These are phyloP conservation scores for Pithys albifrons DNA, from an alignment of 2,113 vertebrate genomes.

Conservation along the genomic window DNA sequence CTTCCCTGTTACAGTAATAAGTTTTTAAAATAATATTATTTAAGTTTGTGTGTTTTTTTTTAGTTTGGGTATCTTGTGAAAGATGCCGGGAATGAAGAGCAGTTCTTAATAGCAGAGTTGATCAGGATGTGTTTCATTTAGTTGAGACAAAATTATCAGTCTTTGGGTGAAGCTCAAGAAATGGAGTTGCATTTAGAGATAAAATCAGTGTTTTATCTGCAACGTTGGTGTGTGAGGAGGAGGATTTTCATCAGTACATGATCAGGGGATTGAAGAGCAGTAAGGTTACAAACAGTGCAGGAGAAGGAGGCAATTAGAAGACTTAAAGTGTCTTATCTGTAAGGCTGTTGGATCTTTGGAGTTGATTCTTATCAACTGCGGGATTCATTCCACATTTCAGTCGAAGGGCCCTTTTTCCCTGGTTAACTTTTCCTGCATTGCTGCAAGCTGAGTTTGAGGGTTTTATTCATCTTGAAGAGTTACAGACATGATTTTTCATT, in stretches of 20 bases:
- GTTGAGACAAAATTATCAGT: not conserved
- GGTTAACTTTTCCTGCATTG: not conserved
- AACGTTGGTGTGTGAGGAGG: not conserved
- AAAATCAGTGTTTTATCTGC: not conserved
- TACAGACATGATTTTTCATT: not conserved
- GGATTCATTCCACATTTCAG: accelerated
- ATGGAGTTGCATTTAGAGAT: not conserved
- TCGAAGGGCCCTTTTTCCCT: not conserved
- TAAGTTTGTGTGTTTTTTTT: not conserved
- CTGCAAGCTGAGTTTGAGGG: not conserved
- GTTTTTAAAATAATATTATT: not conserved
- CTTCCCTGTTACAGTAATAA: not conserved
- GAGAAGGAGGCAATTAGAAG: not conserved
- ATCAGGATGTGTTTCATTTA: not conserved
- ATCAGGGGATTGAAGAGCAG: not conserved
- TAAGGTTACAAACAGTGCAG: not conserved
- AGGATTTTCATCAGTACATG: not conserved
- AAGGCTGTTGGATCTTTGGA: not conserved
- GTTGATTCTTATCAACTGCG: not conserved
- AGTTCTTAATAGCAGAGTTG: not conserved
- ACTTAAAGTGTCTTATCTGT: not conserved
- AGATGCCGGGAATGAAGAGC: not conserved
- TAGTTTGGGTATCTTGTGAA: not conserved
- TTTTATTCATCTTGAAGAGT: not conserved
- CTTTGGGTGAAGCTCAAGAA: not conserved